A percentile compares a stretch with the other conserved stretches of the same genome.
Conservation (phyloP, 2,113 vertebrate species). For the Garra rufa region DNA sequence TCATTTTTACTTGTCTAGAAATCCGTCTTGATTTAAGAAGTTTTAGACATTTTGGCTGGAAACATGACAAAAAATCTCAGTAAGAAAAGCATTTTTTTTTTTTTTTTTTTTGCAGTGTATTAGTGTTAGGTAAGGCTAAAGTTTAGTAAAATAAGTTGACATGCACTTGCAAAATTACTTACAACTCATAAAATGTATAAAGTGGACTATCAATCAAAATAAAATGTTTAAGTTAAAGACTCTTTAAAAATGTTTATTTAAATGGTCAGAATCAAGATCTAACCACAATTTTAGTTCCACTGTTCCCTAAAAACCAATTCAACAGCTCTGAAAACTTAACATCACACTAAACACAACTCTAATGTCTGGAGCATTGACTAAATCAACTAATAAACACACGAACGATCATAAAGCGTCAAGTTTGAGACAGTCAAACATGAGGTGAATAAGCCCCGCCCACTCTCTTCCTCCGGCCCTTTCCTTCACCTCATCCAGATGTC, state of each 20-base stretch:
- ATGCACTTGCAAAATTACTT: no score
- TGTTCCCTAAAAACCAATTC: not conserved
- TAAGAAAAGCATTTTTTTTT: no score
- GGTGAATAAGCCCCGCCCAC: constrained; percentile 61
- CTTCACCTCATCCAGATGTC: not conserved
- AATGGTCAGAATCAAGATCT: not conserved
- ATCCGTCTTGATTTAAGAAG: no score
- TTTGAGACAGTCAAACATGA: constrained; percentile 39
- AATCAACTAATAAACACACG: constrained; percentile 13
- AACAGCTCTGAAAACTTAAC: not conserved
- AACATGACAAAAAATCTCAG: no score
- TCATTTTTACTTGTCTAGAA: no score
- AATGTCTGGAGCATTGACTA: not conserved
- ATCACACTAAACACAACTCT: not conserved
- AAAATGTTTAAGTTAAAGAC: no score
- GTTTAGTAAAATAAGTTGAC: no score
- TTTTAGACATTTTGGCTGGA: no score
- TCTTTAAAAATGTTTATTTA: not conserved
- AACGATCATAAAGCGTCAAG: not conserved
- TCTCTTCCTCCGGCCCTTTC: constrained; percentile 24
- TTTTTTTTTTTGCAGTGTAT: no score
- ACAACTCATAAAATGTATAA: no score
- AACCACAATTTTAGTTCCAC: not conserved
- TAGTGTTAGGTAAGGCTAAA: no score
- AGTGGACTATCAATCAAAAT: no score